phyloP scores from a whole-genome alignment of 2,797 vertebrate genomes.

The Mionectes olivaceus region DNA sequence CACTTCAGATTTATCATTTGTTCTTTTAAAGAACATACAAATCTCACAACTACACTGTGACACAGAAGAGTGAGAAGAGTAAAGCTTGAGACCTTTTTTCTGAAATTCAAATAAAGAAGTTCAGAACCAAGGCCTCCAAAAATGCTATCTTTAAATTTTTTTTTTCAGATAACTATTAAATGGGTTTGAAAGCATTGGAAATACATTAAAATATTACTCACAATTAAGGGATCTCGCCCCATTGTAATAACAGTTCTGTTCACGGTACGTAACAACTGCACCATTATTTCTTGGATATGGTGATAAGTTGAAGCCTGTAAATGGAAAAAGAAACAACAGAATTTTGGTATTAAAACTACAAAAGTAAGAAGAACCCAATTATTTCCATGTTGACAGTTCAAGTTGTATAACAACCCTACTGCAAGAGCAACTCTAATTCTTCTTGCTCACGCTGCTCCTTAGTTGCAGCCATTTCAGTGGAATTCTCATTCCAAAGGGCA shows the following conservation, averaged over 20 bases:
- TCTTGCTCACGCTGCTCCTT: background rate
- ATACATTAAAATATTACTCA: conserved; percentile 80
- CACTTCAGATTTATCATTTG: background rate
- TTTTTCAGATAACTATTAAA: background rate
- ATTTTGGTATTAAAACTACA: background rate
- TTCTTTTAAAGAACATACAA: background rate
- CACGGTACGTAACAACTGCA: conserved; percentile 89
- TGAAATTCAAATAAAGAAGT: background rate
- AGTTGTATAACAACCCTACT: background rate
- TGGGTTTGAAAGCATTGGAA: background rate
- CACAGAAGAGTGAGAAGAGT: background rate
- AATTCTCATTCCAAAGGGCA: background rate
- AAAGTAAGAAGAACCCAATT: background rate
- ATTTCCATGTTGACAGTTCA: background rate
- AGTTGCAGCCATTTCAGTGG: background rate
- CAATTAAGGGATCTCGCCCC: conserved; percentile 90
- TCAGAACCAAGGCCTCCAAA: background rate
- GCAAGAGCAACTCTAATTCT: background rate
- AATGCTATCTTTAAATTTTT: background rate
- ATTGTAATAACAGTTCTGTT: conserved; percentile 92
- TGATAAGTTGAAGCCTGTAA: conserved; percentile 88
- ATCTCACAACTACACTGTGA: background rate
- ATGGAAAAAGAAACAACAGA: background rate
- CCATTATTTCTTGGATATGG: conserved; percentile 93
- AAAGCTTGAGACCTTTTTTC: background rate